phyloP scores from a whole-genome alignment of 2,113 vertebrate species.

The Hyla sarda region DNA sequence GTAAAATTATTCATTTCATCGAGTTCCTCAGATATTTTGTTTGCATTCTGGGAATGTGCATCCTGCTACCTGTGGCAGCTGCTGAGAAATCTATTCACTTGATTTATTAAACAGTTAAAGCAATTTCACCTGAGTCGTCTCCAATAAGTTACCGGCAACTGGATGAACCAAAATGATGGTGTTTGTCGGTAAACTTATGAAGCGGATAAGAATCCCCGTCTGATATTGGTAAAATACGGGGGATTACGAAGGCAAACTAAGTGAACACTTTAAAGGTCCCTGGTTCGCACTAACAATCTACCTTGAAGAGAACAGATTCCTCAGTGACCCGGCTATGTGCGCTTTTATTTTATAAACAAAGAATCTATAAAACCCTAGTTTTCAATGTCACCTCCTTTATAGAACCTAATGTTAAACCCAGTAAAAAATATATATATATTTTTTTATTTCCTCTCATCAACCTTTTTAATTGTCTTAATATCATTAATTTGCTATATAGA shows the following conservation, averaged over 20 bases:
- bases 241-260: background rate
- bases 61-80: background rate
- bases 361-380: too few relatives aligned
- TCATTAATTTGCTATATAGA: too few relatives aligned
- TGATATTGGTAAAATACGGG: background rate
- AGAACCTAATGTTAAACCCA: too few relatives aligned
- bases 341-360: too few relatives aligned
- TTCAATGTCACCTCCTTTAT: too few relatives aligned
- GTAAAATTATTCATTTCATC: background rate
- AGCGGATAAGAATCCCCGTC: background rate
- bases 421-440: too few relatives aligned
- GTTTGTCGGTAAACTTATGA: background rate
- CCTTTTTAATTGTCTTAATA: too few relatives aligned
- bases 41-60: background rate
- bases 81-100: background rate
- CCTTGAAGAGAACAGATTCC: too few relatives aligned
- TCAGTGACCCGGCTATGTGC: too few relatives aligned
- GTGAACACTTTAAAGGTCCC: too few relatives aligned
- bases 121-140: background rate
- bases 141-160: background rate
- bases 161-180: background rate
- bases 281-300: too few relatives aligned
- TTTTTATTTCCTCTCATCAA: too few relatives aligned
- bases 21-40: background rate
- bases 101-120: constrained; percentile 16